Evolutionary conservation across 2,888 invertebrate species (phyloP), one percentile per base, ranked within the genome.

Genomic region (Clunio marinus): DNA sequence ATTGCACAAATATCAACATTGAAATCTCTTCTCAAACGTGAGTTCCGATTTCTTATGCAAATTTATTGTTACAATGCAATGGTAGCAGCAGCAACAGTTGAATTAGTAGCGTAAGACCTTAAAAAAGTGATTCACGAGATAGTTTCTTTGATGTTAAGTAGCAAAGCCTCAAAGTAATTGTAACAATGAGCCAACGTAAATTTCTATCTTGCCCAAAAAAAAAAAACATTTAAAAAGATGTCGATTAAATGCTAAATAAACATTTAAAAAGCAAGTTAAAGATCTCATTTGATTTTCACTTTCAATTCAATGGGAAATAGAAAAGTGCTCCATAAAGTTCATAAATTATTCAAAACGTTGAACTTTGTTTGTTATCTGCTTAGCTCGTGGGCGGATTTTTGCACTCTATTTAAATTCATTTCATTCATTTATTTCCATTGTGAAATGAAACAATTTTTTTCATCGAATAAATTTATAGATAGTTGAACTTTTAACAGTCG

Each of bases 261-360:
- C n/a, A n/a, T n/a, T n/a, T n/a, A n/a, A n/a, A n/a, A n/a, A n/a
- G n/a, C n/a, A n/a, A 4, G 15, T 45, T 51, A 17, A 51, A 51
- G 51, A 51, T 51, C 51, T 51, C n/a, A 13, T 41, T 41, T 51
- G 51, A 51, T 51, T 51, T 51, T 51, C 51, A 51, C 51, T 51
- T 51, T 51, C 51, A 51, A 51, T n/a, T n/a, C 22, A n/a, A 51
- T 20, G 13, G 35, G 13, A 32, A 32, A 32, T 32, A 32, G n/a
- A n/a, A 41, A 51, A 51, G 20, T 51, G 10, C 22, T 22, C 13
- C 51, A 51, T 46, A 65, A 65, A 45, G 46, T 46, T 65, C 46
- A 65, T 65, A 65, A 24, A 65, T 65, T 25, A 65, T 65, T 65
- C 46, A 65, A 22, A 58, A 17, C 25, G 17, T 22, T 58, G 58